Evolutionary conservation across 2,113 vertebrate genomes (phyloP), one percentile per base, ranked within the genome.

Genomic region (Xerus inauris): DNA sequence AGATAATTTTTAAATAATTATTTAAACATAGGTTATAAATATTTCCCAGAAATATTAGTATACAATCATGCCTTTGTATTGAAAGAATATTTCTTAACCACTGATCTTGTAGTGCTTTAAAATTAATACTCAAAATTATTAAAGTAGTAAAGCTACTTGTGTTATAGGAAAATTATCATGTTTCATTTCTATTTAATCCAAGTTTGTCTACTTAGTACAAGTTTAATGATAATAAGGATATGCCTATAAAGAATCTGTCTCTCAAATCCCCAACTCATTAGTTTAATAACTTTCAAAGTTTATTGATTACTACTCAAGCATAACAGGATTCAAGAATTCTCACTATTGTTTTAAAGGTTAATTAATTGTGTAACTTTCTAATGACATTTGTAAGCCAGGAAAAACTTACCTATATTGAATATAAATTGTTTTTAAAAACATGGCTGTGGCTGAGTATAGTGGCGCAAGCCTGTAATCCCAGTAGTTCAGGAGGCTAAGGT

Each of bases 341-440:
- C 38, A 92, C 19, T 24, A 94, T 20, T 94, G 4, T 64, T 96
- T 88, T 62, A 47, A 45, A 90, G 72, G 7, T 89, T 83, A 24
- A 89, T 91, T 83, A 88, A 47, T 67, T 64, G 40, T 80, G 19
- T 42, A 91, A 80, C 35, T 93, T 96, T 87, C 71, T 76, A 79
- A 64, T 79, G 59, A 86, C 6, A 93, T 51, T 35, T 91, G 16
- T 54, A 94, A 83, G 8, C 12, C 40, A 93, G 69, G 30, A 80
- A 85, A 49, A 47, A 84, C 35, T 69, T 84, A 89, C 62, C 45
- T 89, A 62, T 79, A 71, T 42, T 91, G 47, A 62, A 47, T 79
- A 76, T 57, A 91, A 91, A 87, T 30, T 84, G 10, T 16, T 85
- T 84, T 72, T 86, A 59, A 87, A 96, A 89, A 76, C 2, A 94